These are phyloP conservation scores for Acleris sparsana DNA, from an alignment of 2,888 invertebrate species.

Conservation along the genomic window DNA sequence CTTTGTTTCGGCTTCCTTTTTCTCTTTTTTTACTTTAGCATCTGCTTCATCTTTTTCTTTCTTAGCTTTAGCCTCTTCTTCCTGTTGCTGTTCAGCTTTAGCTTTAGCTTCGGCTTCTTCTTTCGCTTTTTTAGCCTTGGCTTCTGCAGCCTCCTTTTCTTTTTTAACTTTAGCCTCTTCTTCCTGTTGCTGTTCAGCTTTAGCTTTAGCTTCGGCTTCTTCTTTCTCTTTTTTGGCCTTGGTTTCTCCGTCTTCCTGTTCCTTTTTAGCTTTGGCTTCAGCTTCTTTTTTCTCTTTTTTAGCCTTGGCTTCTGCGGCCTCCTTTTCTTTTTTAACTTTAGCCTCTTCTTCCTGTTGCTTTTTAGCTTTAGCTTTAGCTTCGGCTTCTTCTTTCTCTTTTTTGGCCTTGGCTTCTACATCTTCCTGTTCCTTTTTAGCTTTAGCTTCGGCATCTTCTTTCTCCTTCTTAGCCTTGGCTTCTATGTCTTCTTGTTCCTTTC, in stretches of 20 bases:
- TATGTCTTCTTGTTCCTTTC: not conserved
- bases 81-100: too few species aligned
- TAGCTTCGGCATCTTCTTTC: constrained; percentile 37
- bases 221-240: constrained; percentile 32
- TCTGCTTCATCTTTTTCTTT: constrained; percentile 30
- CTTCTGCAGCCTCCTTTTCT: constrained; percentile 21
- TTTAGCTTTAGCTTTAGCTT: constrained; percentile 31
- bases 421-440: constrained; percentile 13
- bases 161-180: constrained; percentile 35
- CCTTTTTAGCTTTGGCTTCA: constrained; percentile 32
- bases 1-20: constrained; percentile 35
- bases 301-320: constrained; percentile 35
- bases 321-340: not conserved
- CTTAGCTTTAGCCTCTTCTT: constrained; percentile 22
- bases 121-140: constrained; percentile 31
- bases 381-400: not conserved
- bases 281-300: constrained; percentile 28
- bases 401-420: constrained; percentile 13
- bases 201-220: constrained; percentile 27
- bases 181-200: constrained; percentile 21
- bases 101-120: constrained; percentile 34
- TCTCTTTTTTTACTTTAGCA: constrained; percentile 31
- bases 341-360: constrained; percentile 19
- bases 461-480: constrained; percentile 33
- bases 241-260: constrained; percentile 35